Conservation (phyloP, 2,113 vertebrate genomes). For the Galbula dea region DNA sequence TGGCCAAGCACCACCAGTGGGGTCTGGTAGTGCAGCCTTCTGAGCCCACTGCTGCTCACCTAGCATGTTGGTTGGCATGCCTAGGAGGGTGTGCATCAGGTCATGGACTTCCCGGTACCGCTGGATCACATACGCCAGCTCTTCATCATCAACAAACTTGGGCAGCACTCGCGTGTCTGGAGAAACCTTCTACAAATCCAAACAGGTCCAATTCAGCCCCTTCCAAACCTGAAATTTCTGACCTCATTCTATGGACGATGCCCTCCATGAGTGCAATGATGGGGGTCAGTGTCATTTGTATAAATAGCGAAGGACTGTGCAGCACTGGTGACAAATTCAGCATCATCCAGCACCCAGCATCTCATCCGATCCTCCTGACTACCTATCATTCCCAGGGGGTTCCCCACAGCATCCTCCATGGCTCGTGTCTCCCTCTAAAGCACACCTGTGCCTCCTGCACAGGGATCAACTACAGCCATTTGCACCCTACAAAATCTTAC, state of each 20-base stretch:
- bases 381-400: neutral
- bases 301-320: accelerated
- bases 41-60: slow-evolving; percentile 71
- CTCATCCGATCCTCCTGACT: neutral
- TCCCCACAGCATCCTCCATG: neutral
- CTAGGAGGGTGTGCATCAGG: slow-evolving; percentile 90
- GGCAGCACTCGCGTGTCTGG: slow-evolving; percentile 88
- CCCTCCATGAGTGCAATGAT: neutral
- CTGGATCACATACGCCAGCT: slow-evolving; percentile 92
- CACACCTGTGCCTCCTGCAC: neutral
- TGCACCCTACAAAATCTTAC: neutral
- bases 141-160: slow-evolving; percentile 91
- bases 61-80: slow-evolving; percentile 95
- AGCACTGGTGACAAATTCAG: neutral
- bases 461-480: neutral
- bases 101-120: slow-evolving; percentile 94
- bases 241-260: neutral
- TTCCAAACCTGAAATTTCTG: neutral
- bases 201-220: neutral
- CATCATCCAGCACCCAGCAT: neutral
- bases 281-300: neutral
- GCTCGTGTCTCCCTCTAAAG: neutral
- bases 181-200: slow-evolving; percentile 81
- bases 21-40: neutral
- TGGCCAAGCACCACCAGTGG: accelerated